Evolutionary conservation across 2,113 vertebrate species (phyloP).

Genomic region (Gymnocephalus cernua): DNA sequence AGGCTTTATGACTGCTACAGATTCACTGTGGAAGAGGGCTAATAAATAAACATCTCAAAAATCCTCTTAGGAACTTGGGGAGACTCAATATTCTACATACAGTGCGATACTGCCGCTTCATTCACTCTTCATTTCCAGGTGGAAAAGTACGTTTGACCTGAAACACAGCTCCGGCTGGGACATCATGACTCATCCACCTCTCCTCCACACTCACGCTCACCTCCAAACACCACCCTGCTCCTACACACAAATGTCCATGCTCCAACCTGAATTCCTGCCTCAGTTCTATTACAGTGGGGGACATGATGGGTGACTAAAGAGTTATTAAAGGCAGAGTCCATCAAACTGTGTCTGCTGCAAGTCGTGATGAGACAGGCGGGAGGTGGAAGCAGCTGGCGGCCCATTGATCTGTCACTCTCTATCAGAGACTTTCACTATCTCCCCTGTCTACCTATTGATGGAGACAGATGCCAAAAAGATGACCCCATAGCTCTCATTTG

Average conservation of each 20-base stretch:
- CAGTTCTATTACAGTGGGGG: background rate
- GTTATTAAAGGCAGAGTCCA: constrained; percentile 43
- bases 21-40: constrained; percentile 58
- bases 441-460: constrained; percentile 40
- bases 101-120: background rate
- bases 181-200: constrained; percentile 66
- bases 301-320: constrained; percentile 23
- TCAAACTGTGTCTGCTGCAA: constrained; percentile 40
- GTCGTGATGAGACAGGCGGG: constrained; percentile 38
- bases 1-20: constrained; percentile 72
- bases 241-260: constrained; percentile 7
- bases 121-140: constrained; percentile 23
- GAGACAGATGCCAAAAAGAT: constrained; percentile 49
- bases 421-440: constrained; percentile 31
- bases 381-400: constrained; percentile 37
- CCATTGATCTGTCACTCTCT: constrained; percentile 52
- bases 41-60: constrained; percentile 77
- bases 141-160: constrained; percentile 51
- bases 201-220: constrained; percentile 17
- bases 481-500: constrained; percentile 27
- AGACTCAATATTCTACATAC: background rate
- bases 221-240: constrained; percentile 21
- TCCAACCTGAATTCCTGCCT: constrained; percentile 20
- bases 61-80: constrained; percentile 60
- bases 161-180: constrained; percentile 52